These are phyloP conservation scores for Labroides dimidiatus DNA, from an alignment of 2,797 vertebrate species.

Conservation along the genomic window DNA sequence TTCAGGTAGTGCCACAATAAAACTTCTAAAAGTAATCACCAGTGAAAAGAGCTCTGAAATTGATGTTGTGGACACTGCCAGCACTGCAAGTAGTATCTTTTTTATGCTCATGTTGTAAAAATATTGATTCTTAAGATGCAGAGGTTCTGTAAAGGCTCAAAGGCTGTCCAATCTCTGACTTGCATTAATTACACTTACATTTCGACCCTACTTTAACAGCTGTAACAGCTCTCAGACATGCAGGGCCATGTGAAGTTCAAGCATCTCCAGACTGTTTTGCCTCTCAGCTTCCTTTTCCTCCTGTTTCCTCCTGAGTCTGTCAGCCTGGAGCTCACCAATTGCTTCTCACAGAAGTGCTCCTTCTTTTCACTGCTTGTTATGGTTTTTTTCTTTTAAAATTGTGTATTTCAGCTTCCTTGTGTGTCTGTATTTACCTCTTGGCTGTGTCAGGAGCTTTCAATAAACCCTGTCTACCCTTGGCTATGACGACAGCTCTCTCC, in stretches of 20 bases:
- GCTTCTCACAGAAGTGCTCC: conserved; percentile 13
- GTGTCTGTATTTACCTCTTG: conserved; percentile 24
- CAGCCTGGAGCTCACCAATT: conserved; percentile 35
- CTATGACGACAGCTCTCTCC: conserved; percentile 23
- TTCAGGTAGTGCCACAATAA: too few relatives aligned
- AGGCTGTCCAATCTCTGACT: background rate
- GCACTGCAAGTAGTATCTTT: too few relatives aligned
- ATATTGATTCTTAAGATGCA: too few relatives aligned
- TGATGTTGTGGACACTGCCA: too few relatives aligned
- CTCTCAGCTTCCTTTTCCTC: conserved; percentile 28
- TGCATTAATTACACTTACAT: conserved; percentile 12
- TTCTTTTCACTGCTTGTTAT: conserved; percentile 30
- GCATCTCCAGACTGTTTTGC: conserved; percentile 9
- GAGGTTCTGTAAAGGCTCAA: too few relatives aligned
- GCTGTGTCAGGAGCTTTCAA: conserved; percentile 31
- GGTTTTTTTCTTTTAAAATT: conserved; percentile 9
- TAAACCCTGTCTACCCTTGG: conserved; percentile 17
- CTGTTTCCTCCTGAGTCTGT: conserved; percentile 16
- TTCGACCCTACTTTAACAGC: conserved; percentile 1
- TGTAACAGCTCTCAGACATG: conserved; percentile 7
- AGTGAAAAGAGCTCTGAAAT: too few relatives aligned
- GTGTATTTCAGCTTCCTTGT: conserved; percentile 30
- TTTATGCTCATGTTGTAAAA: too few relatives aligned
- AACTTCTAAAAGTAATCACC: too few relatives aligned
- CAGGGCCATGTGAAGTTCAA: conserved; percentile 22